A percentile compares a stretch with the other conserved stretches of the same genome.
Evolutionary conservation across 2,113 vertebrate genomes (phyloP).

Genomic region (Zosterops lateralis): DNA sequence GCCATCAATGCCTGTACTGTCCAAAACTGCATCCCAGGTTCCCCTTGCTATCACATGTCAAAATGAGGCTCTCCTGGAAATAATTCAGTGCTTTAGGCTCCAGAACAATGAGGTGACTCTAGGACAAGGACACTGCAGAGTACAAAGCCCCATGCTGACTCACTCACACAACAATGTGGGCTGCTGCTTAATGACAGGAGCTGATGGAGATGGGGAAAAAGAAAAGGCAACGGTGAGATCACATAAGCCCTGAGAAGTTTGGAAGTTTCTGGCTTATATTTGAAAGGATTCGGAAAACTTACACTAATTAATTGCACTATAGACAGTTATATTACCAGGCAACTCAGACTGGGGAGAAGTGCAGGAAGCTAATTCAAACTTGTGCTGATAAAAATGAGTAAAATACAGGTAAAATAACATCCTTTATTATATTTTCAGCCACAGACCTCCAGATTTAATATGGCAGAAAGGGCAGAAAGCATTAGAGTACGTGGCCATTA

Average conservation of each 20-base stretch:
- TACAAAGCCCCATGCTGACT: background rate
- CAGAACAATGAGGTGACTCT: background rate
- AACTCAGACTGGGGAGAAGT: background rate
- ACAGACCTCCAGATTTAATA: constrained; percentile 49
- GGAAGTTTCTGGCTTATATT: background rate
- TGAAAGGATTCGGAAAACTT: background rate
- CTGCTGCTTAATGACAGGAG: background rate
- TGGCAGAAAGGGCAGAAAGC: constrained; percentile 22
- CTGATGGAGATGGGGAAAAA: background rate
- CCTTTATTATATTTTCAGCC: constrained; percentile 26
- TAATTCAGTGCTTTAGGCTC: background rate
- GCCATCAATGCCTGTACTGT: background rate
- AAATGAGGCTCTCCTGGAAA: background rate
- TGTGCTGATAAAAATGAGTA: background rate
- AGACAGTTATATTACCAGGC: background rate
- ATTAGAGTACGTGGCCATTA: constrained; percentile 58
- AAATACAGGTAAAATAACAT: background rate
- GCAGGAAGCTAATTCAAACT: background rate
- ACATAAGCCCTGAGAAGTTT: background rate
- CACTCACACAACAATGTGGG: fast-evolving
- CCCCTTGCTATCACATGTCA: background rate
- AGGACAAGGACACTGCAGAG: background rate
- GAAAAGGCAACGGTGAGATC: background rate
- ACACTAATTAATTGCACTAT: background rate
- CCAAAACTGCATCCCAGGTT: background rate